Conservation (phyloP, 2,888 invertebrate genomes). For the Mythimna albipuncta region DNA sequence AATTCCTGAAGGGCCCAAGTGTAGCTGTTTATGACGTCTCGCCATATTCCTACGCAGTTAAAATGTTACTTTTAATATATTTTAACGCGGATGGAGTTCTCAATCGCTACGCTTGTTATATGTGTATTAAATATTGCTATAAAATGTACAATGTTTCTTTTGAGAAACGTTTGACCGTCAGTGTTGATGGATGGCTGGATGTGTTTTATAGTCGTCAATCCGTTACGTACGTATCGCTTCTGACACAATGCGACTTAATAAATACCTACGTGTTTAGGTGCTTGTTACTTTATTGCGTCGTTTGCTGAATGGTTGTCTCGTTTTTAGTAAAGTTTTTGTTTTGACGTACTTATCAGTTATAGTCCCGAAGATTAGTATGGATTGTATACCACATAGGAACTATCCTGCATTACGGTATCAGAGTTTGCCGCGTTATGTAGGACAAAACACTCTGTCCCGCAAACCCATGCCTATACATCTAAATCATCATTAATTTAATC, state of each 20-base stretch:
- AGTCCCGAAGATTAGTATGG: no score
- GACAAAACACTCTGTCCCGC: no score
- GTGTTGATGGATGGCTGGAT: conserved; percentile 27
- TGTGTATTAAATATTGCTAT: conserved; percentile 59
- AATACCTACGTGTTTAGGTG: conserved; percentile 40
- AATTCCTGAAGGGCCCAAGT: conserved; percentile 66
- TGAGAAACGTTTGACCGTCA: conserved; percentile 34
- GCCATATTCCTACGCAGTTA: conserved; percentile 68
- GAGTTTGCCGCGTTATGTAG: no score
- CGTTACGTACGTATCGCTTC: conserved; percentile 43
- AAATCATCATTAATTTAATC: no score
- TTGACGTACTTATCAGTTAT: neutral
- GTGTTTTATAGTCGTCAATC: conserved; percentile 56
- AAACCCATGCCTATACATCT: no score
- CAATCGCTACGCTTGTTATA: conserved; percentile 57
- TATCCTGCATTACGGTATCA: no score
- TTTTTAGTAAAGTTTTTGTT: neutral
- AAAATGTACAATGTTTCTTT: conserved; percentile 66
- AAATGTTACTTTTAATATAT: conserved; percentile 57
- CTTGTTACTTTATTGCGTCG: conserved; percentile 23
- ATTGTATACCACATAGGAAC: no score
- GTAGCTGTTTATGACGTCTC: conserved; percentile 62
- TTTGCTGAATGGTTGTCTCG: conserved; percentile 13
- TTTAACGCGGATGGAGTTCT: conserved; percentile 51
- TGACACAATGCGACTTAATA: conserved; percentile 44